Evolutionary conservation across 2,797 vertebrate species (phyloP).

Genomic region (Tenualosa ilisha): DNA sequence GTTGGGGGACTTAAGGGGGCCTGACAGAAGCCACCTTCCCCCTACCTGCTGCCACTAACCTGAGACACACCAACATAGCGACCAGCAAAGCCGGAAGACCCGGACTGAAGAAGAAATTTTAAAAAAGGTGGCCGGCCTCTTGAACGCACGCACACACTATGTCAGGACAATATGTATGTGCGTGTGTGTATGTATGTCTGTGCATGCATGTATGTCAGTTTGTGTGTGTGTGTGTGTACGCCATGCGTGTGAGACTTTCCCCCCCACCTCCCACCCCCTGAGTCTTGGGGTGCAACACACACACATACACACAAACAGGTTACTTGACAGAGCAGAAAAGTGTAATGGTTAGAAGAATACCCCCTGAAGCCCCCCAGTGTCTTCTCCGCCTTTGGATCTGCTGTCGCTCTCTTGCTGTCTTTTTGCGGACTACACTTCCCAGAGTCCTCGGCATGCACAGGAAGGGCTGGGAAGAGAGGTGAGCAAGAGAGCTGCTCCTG

Average conservation of each 20-base stretch:
- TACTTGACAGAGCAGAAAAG: constrained; percentile 21
- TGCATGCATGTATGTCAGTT: background rate
- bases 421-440: constrained; percentile 67
- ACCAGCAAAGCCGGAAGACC: background rate
- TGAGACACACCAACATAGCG: background rate
- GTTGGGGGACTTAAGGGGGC: background rate
- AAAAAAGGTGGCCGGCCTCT: background rate
- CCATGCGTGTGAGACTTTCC: constrained; percentile 2
- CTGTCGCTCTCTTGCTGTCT: constrained; percentile 49
- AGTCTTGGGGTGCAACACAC: constrained; percentile 48
- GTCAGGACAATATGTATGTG: constrained; percentile 28
- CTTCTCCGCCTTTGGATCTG: constrained; percentile 32
- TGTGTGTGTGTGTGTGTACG: background rate
- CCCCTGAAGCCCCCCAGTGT: background rate
- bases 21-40: background rate
- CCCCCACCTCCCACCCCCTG: no score
- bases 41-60: background rate
- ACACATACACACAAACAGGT: constrained; percentile 25
- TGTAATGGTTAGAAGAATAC: background rate
- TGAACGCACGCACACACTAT: constrained; percentile 43
- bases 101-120: background rate
- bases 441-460: constrained; percentile 58
- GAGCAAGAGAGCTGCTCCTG: constrained; percentile 10
- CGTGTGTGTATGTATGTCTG: constrained; percentile 27
- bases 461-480: constrained; percentile 44